Evolutionary conservation across 1,140 invertebrate species (phyloP).

Genomic region (Charaxes varanes): DNA sequence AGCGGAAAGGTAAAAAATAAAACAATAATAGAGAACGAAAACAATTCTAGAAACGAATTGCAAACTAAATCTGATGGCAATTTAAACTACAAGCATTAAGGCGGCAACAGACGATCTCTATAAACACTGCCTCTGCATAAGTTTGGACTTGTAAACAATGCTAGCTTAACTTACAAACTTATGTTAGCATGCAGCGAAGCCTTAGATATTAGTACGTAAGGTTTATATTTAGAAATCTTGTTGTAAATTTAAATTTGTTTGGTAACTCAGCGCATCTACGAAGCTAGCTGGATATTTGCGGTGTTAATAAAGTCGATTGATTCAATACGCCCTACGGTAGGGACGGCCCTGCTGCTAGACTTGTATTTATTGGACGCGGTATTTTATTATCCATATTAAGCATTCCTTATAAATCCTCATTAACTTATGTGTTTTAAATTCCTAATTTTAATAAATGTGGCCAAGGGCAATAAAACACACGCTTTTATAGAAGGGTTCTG

Average conservation of each 20-base stretch:
- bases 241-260: slow-evolving; percentile 17
- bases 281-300: slow-evolving; percentile 50
- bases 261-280: slow-evolving; percentile 43
- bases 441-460: too few relatives aligned
- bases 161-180: slow-evolving; percentile 32
- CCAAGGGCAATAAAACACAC: too few relatives aligned
- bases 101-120: slow-evolving; percentile 50
- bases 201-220: slow-evolving; percentile 9
- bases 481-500: too few relatives aligned
- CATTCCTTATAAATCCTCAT: too few relatives aligned
- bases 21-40: too few relatives aligned
- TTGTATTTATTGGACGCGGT: too few relatives aligned
- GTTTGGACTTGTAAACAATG: slow-evolving; percentile 55
- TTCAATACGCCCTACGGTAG: too few relatives aligned
- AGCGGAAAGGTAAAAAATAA: too few relatives aligned
- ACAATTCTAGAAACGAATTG: slow-evolving; percentile 24
- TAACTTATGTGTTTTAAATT: too few relatives aligned
- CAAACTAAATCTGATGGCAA: slow-evolving; percentile 47
- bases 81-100: slow-evolving; percentile 55
- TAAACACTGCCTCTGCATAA: slow-evolving; percentile 56
- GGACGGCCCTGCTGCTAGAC: too few relatives aligned
- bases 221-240: slow-evolving; percentile 9
- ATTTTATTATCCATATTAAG: too few relatives aligned
- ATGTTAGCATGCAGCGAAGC: slow-evolving; percentile 14
- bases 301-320: slow-evolving; percentile 57